phyloP scores from a whole-genome alignment of 2,113 vertebrate species.

The Conger conger region DNA sequence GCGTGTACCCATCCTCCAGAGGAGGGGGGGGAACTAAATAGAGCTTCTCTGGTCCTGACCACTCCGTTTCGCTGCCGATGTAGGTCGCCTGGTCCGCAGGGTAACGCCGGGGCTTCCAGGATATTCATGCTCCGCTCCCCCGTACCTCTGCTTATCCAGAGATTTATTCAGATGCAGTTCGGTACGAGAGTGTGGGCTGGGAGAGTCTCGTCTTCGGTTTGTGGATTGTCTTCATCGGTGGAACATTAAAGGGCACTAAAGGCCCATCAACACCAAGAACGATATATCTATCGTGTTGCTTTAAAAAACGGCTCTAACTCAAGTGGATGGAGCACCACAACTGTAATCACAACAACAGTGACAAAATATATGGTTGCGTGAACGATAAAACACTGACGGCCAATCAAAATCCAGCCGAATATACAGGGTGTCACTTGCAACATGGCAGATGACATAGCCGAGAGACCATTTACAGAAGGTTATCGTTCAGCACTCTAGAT shows the following conservation, averaged over 20 bases:
- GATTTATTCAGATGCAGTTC: background rate
- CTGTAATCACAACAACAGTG: too few relatives aligned
- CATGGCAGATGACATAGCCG: too few relatives aligned
- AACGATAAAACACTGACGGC: too few relatives aligned
- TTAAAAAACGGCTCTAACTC: too few relatives aligned
- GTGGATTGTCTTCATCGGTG: background rate
- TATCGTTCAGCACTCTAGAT: too few relatives aligned
- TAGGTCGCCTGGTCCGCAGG: constrained; percentile 14
- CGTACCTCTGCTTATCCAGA: background rate
- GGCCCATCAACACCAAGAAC: too few relatives aligned
- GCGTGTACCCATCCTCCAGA: background rate
- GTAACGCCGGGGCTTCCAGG: background rate
- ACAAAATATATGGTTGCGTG: too few relatives aligned
- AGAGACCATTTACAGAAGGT: too few relatives aligned
- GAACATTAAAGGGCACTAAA: background rate
- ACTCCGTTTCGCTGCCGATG: background rate
- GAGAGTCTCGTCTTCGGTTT: background rate
- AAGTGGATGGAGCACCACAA: too few relatives aligned
- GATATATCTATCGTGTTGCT: too few relatives aligned
- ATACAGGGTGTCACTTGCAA: too few relatives aligned
- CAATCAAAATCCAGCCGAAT: too few relatives aligned
- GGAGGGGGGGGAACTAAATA: background rate
- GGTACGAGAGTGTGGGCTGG: background rate
- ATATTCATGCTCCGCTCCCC: background rate
- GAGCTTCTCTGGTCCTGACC: background rate